Evolutionary conservation across 2,888 invertebrate genomes (phyloP).

Genomic region (Melieria picta): DNA sequence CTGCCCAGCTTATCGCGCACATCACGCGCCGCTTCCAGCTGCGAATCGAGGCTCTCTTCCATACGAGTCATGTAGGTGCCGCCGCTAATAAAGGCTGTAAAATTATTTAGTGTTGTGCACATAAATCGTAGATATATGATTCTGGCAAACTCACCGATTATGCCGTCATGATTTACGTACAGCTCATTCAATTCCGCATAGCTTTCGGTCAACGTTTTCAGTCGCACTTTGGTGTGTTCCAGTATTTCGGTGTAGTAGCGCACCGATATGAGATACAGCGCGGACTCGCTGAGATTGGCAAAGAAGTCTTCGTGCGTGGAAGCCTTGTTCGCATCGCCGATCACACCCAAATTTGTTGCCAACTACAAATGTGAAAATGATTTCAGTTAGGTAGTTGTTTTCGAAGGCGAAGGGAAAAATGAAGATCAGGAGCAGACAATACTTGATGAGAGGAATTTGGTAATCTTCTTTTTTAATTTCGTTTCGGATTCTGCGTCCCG

Average conservation of each 20-base stretch:
- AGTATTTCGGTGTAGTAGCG: conserved; percentile 60
- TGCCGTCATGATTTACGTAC: conserved; percentile 63
- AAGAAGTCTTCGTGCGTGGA: conserved; percentile 65
- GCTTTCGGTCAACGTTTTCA: conserved; percentile 53
- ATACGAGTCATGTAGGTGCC: conserved; percentile 63
- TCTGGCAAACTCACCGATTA: conserved; percentile 52
- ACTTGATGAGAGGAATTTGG: too few species aligned
- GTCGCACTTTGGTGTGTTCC: conserved; percentile 60
- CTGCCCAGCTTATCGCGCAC: conserved; percentile 64
- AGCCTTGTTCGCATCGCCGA: conserved; percentile 61
- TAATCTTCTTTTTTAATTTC: too few species aligned
- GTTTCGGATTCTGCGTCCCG: too few species aligned
- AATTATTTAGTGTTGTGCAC: neutral
- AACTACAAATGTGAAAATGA: conserved; percentile 47
- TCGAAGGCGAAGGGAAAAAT: too few species aligned
- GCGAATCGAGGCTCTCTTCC: conserved; percentile 61
- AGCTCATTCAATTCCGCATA: conserved; percentile 59
- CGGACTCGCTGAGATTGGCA: conserved; percentile 62
- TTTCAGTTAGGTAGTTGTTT: neutral
- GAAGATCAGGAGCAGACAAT: too few species aligned
- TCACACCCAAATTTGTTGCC: conserved; percentile 59
- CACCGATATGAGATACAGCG: conserved; percentile 54
- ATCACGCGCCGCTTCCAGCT: conserved; percentile 61
- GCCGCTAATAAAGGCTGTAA: conserved; percentile 60
- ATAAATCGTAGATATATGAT: neutral